A percentile compares a stretch with the other conserved stretches of the same genome.
Conservation (phyloP, 2,888 invertebrate species). For the Caenorhabditis angaria region DNA sequence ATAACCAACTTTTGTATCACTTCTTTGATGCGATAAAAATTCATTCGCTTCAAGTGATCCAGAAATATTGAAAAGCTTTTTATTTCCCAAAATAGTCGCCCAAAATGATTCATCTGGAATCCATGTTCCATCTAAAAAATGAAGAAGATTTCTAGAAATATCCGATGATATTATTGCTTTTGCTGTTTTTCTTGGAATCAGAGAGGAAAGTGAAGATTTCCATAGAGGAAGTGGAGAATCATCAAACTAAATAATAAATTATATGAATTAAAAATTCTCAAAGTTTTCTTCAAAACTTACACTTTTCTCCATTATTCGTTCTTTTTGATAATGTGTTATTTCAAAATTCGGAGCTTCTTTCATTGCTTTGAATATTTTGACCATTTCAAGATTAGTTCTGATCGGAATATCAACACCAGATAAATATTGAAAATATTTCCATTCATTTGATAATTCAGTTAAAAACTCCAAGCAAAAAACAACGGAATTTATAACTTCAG, state of each 20-base stretch:
- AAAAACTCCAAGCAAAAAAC: constrained; percentile 42
- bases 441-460: constrained; percentile 27
- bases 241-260: constrained; percentile 23
- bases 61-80: constrained; percentile 23
- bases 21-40: constrained; percentile 13
- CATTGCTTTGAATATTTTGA: constrained; percentile 43
- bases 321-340: constrained; percentile 16
- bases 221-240: constrained; percentile 39
- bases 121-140: constrained; percentile 34
- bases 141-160: constrained; percentile 21
- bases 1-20: constrained; percentile 1
- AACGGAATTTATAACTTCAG: constrained; percentile 50
- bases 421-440: constrained; percentile 52
- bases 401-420: constrained; percentile 49
- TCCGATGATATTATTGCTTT: constrained; percentile 27
- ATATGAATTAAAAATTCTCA: background rate
- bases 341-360: constrained; percentile 47
- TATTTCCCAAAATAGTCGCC: constrained; percentile 41
- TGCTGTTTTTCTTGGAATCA: constrained; percentile 42
- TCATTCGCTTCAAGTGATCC: constrained; percentile 24
- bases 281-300: constrained; percentile 15
- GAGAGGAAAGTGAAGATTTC: constrained; percentile 47
- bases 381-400: constrained; percentile 54
- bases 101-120: constrained; percentile 53
- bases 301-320: constrained; percentile 28